A percentile compares a stretch with the other conserved stretches of the same genome.
Evolutionary conservation across 2,888 invertebrate genomes (phyloP).

Genomic region (Clivina fossor): DNA sequence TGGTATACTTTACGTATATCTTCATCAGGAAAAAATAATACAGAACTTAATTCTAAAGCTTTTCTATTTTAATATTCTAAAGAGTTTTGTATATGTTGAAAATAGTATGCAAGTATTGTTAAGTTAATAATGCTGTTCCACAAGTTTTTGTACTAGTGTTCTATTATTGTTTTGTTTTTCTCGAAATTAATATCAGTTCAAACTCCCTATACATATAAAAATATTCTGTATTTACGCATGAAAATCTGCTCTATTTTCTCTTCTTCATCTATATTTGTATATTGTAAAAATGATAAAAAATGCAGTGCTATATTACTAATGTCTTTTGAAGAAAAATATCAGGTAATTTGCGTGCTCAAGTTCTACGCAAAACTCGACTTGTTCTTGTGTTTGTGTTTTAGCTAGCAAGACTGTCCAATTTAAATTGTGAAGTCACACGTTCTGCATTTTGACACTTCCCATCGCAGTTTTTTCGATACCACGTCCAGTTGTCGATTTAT

Average conservation of each 20-base stretch:
- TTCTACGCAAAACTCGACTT: constrained; percentile 24
- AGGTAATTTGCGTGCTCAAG: constrained; percentile 30
- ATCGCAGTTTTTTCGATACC: too few relatives aligned
- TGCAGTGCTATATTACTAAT: constrained; percentile 31
- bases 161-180: too few relatives aligned
- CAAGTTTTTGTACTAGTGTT: too few relatives aligned
- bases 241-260: neutral
- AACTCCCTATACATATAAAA: neutral
- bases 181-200: too few relatives aligned
- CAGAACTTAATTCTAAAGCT: too few relatives aligned
- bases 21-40: too few relatives aligned
- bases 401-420: constrained; percentile 26
- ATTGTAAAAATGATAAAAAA: neutral
- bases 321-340: constrained; percentile 19
- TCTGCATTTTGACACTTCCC: neutral
- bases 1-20: too few relatives aligned
- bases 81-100: too few relatives aligned
- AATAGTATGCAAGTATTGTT: too few relatives aligned
- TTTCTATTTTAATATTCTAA: too few relatives aligned
- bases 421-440: neutral
- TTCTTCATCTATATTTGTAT: constrained; percentile 16
- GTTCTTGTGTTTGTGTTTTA: constrained; percentile 34
- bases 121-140: too few relatives aligned
- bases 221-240: constrained; percentile 8
- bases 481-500: too few relatives aligned